Percentiles rank a stretch among this genome's conserved stretches.
Evolutionary conservation across 37 sponge, comb jelly and placozoan species (phyloP).

Genomic region (Mnemiopsis leidyi): DNA sequence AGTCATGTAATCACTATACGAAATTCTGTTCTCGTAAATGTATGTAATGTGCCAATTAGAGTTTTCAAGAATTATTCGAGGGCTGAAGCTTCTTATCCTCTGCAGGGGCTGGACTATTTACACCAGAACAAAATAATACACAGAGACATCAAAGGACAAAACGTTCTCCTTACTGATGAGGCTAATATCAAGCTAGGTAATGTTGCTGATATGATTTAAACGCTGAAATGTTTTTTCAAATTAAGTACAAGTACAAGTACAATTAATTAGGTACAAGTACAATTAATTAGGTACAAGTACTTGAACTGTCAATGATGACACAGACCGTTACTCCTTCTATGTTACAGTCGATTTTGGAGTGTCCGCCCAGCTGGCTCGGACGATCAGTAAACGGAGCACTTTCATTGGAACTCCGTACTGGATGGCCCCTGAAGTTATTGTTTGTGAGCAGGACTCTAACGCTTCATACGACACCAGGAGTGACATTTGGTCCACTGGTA

Average conservation of each 20-base stretch:
- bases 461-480: conserved; percentile 91
- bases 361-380: conserved; percentile 93
- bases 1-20: too few relatives aligned
- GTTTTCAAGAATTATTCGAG: too few relatives aligned
- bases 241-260: too few relatives aligned
- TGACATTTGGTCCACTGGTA: conserved; percentile 98
- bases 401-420: conserved; percentile 99
- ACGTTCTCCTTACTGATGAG: conserved; percentile 94
- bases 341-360: conserved; percentile 94
- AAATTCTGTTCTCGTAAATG: too few relatives aligned
- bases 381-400: conserved; percentile 95
- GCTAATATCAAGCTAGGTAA: conserved; percentile 98
- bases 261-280: too few relatives aligned
- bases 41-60: too few relatives aligned
- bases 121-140: conserved; percentile 97
- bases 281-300: too few relatives aligned
- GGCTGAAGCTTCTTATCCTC: too few relatives aligned
- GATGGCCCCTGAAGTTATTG: conserved; percentile 99
- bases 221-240: too few relatives aligned
- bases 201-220: too few relatives aligned
- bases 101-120: conserved; percentile 86
- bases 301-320: too few relatives aligned
- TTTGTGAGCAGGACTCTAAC: conserved; percentile 94
- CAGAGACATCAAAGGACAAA: conserved; percentile 97
- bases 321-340: too few relatives aligned